Conservation (phyloP, 2,113 vertebrate species). For the Vulpes ferrilata region DNA sequence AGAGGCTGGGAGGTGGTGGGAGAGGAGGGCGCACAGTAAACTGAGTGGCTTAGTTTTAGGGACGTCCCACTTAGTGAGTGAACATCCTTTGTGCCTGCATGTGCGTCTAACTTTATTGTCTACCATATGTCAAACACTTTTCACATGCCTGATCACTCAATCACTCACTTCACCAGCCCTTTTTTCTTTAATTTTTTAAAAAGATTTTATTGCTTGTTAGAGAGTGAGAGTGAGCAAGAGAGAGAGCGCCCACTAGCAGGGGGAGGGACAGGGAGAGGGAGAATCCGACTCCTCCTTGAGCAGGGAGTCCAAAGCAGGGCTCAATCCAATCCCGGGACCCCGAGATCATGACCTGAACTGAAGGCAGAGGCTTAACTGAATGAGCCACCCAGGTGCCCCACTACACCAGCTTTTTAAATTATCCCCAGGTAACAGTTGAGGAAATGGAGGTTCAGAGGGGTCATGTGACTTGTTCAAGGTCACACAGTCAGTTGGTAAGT, state of each 20-base stretch:
- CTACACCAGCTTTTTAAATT: neutral
- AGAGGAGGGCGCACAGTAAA: neutral
- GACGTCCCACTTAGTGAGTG: neutral
- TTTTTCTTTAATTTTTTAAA: neutral
- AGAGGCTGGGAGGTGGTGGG: neutral
- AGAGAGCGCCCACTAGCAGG: neutral
- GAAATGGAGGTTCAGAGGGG: neutral
- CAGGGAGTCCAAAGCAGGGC: neutral
- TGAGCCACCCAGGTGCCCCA: neutral
- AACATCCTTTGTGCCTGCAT: neutral
- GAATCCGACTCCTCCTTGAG: neutral
- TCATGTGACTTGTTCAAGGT: neutral
- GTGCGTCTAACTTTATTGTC: neutral
- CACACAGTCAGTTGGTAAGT: neutral
- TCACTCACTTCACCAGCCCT: neutral
- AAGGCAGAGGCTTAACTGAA: neutral
- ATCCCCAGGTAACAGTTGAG: conserved; percentile 26
- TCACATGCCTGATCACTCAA: neutral
- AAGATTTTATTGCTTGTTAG: neutral
- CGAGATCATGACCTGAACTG: neutral
- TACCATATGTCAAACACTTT: neutral
- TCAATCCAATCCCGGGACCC: neutral
- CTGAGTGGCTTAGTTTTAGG: neutral
- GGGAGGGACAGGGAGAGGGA: neutral
- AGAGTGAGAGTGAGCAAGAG: neutral